These are phyloP conservation scores for Eurystomus glaucurus DNA, from an alignment of 2,797 vertebrate genomes.

Conservation along the genomic window DNA sequence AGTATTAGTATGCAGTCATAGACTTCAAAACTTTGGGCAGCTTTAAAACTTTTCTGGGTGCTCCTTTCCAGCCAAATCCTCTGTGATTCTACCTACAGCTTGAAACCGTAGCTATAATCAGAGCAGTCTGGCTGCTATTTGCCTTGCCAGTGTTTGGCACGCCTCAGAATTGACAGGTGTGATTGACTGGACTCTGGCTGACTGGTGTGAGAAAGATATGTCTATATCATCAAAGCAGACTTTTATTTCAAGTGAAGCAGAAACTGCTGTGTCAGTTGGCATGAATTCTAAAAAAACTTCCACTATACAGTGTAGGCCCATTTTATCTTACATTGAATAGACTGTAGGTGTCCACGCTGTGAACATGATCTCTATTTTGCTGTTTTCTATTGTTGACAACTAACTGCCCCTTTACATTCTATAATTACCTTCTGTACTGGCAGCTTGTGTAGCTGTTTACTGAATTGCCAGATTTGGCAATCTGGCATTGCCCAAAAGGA, in stretches of 20 bases:
- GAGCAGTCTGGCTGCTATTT: not conserved
- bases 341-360: not conserved
- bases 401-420: not conserved
- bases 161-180: not conserved
- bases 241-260: not conserved
- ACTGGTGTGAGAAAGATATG: not conserved
- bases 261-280: not conserved
- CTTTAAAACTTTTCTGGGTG: not conserved
- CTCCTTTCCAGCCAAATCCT: not conserved
- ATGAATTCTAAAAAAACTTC: not conserved
- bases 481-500: not conserved
- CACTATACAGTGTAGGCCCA: not conserved
- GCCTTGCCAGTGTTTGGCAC: not conserved
- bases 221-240: not conserved
- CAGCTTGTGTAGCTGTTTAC: not conserved
- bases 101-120: not conserved
- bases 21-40: not conserved
- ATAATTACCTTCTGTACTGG: not conserved
- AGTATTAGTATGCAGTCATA: not conserved
- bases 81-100: not conserved
- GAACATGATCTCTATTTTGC: not conserved
- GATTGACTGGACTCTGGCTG: not conserved
- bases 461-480: not conserved
- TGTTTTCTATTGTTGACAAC: not conserved
- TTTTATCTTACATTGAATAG: not conserved